Evolutionary conservation across 2,113 vertebrate genomes (phyloP), one percentile per base, ranked within the genome.

Genomic region (Sylvicapra grimmia): DNA sequence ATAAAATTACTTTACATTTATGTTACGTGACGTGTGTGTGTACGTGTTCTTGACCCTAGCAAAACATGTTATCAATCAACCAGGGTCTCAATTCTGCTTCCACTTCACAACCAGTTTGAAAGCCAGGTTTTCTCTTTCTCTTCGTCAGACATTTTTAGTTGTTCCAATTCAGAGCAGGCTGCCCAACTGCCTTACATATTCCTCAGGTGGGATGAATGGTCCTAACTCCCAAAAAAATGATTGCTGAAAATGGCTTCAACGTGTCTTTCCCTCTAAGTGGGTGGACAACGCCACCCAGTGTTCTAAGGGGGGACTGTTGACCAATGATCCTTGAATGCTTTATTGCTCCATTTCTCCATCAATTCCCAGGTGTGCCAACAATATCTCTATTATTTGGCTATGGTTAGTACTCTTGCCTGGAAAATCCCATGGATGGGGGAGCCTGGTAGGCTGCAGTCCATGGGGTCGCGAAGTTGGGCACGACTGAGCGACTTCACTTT

Each of bases 271-370:
- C 13, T 65, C 27, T 89, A 12, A 19, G 8, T 89, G 61, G 31
- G 51, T n/a, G 58, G 58, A 80, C 88, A 92, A 23, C 13, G 51
- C 91, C 94, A 40, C 59, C 58, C 21, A 36, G 94, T 72, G 96
- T 72, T 80, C 13, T 2, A 29, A 27, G 58, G 47, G 27, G 49
- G 11, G 51, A 65, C 4, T 14, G 31, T 11, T 2, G 29, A 68
- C 33, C 58, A 27, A 36, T 0, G 18, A 29, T 68, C 29, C 25
- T 44, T 33, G 3, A 18, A 14, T 0, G 6, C 3, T 21, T 83
- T 29, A 8, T 4, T 2, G 8, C 47, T 49, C 59, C 29, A 1
- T 9, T 1, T 54, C 15, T 25, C 25, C n/a, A 11, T 25, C 49
- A 23, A 16, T 47, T n/a, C 31, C 72, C 77, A 31, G 13, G 44